A percentile compares a stretch with the other conserved stretches of the same genome.
Evolutionary conservation across 2,113 vertebrate genomes (phyloP).

Genomic region (Xiphophorus couchianus): DNA sequence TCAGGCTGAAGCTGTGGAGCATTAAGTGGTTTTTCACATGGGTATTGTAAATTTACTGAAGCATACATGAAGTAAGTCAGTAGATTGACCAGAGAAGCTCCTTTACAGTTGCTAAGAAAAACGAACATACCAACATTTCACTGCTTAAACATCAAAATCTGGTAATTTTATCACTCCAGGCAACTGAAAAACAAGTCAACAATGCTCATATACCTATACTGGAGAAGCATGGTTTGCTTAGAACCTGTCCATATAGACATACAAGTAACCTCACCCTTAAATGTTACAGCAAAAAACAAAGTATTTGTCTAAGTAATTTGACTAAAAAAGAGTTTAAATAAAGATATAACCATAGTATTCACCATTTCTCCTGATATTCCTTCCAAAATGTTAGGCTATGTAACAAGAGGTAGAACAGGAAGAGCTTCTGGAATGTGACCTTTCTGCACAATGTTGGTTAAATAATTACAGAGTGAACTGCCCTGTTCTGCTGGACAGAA

Average conservation of each 20-base stretch:
- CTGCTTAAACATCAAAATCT: not conserved
- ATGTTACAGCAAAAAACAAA: not conserved
- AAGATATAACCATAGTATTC: not conserved
- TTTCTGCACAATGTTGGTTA: conserved; percentile 34
- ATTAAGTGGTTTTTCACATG: conserved; percentile 62
- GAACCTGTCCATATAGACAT: not conserved
- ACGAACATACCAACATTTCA: conserved; percentile 13
- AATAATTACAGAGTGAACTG: conserved; percentile 53
- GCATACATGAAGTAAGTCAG: conserved; percentile 45
- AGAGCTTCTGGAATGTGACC: conserved; percentile 64
- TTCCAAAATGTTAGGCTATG: not conserved
- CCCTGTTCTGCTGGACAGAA: conserved; percentile 27
- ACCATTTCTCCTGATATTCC: not conserved
- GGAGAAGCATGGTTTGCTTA: not conserved
- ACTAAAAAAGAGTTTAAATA: not conserved
- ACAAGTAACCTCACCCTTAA: too few species aligned
- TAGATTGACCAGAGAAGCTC: conserved; percentile 13
- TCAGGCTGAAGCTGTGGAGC: conserved; percentile 45
- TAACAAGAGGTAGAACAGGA: conserved; percentile 21
- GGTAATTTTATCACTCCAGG: not conserved
- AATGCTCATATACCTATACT: not conserved
- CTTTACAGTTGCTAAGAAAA: conserved; percentile 30
- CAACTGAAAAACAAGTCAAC: not conserved
- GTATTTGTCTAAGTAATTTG: not conserved
- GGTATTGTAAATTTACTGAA: conserved; percentile 67